A percentile compares a stretch with the other conserved stretches of the same genome.
phyloP scores from a whole-genome alignment of 2,888 invertebrate species.

The Oithona nana region DNA sequence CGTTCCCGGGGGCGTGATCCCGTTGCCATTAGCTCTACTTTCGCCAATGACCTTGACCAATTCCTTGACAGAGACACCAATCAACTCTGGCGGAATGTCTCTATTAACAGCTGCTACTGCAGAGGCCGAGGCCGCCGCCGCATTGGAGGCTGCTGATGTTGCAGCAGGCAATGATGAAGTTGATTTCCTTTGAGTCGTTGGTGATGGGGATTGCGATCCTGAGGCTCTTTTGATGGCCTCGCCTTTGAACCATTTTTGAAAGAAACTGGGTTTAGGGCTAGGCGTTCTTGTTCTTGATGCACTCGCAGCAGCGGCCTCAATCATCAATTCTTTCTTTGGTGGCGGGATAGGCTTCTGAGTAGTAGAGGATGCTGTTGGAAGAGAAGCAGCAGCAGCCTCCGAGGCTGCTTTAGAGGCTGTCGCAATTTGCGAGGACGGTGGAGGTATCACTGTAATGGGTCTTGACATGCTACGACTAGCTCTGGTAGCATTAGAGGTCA shows the following conservation, averaged over 20 bases:
- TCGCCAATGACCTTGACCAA: conserved; percentile 52
- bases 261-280: conserved; percentile 18
- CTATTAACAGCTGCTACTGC: conserved; percentile 17
- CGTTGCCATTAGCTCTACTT: conserved; percentile 56
- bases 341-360: neutral
- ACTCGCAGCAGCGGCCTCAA: neutral
- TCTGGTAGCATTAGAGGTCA: neutral
- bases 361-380: too few relatives aligned
- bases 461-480: neutral
- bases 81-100: conserved; percentile 34
- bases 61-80: conserved; percentile 48
- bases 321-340: neutral
- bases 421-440: neutral
- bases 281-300: neutral
- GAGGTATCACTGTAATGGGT: neutral
- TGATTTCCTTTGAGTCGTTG: neutral
- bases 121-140: neutral
- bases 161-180: conserved; percentile 5
- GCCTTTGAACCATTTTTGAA: conserved; percentile 21
- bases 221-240: conserved; percentile 18
- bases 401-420: neutral
- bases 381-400: neutral
- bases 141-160: neutral
- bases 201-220: conserved; percentile 3
- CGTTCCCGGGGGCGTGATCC: conserved; percentile 47